These are phyloP conservation scores for Neolamprologus brichardi DNA, from an alignment of 2,113 vertebrate species.

Conservation along the genomic window DNA sequence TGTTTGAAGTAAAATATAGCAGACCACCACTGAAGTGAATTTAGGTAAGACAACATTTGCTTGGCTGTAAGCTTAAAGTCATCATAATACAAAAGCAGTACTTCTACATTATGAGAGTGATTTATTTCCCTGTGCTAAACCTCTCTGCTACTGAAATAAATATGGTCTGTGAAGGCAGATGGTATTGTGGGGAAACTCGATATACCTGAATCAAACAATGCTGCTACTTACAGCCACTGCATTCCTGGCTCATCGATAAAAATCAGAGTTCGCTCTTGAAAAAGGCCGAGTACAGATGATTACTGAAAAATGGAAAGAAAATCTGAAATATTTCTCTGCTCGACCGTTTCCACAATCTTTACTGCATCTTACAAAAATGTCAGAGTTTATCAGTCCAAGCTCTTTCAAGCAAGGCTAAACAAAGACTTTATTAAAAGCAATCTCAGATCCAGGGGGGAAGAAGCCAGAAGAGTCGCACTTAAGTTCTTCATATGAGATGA, in stretches of 20 bases:
- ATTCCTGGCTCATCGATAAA: slow-evolving; percentile 22
- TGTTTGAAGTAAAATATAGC: neutral
- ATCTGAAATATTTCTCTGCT: neutral
- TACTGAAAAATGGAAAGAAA: neutral
- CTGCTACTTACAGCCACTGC: neutral
- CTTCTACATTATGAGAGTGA: neutral
- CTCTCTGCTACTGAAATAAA: neutral
- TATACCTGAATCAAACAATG: slow-evolving; percentile 2
- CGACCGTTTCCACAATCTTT: neutral
- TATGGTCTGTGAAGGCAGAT: neutral
- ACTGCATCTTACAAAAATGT: neutral
- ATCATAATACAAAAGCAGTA: neutral
- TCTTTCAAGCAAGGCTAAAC: neutral
- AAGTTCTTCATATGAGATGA: neutral
- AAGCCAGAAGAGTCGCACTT: neutral
- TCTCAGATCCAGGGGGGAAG: neutral
- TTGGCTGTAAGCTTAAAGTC: neutral
- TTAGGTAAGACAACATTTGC: neutral
- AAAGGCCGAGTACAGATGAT: neutral
- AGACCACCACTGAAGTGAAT: neutral
- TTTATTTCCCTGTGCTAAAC: neutral
- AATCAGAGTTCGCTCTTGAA: slow-evolving; percentile 10
- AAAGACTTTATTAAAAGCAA: neutral
- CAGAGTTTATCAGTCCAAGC: neutral
- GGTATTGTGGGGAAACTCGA: slow-evolving; percentile 6